phyloP scores from a whole-genome alignment of 2,888 invertebrate genomes.

The Linnaemya vulpina region DNA sequence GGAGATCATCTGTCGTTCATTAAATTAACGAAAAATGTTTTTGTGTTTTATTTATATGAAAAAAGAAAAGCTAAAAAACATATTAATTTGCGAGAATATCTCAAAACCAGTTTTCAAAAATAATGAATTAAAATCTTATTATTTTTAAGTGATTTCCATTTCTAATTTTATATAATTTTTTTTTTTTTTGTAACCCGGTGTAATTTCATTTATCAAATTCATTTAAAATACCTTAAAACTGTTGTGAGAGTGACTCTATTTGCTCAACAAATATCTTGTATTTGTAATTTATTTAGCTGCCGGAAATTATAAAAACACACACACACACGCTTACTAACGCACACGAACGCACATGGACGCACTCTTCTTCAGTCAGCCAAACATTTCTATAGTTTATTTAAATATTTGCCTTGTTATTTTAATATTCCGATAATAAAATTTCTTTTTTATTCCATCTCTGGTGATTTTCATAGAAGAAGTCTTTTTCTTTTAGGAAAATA shows the following conservation, averaged over 20 bases:
- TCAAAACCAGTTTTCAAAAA: no score
- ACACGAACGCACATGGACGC: slow-evolving; percentile 47
- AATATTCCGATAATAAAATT: slow-evolving; percentile 39
- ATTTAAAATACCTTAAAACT: background rate
- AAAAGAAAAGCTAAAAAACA: no score
- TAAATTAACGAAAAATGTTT: no score
- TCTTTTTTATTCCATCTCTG: background rate
- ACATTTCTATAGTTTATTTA: slow-evolving; percentile 19
- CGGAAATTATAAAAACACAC: slow-evolving; percentile 74
- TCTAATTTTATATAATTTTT: no score
- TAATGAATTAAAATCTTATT: no score
- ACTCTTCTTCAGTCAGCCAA: background rate
- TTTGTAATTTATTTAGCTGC: slow-evolving; percentile 62
- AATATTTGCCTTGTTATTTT: slow-evolving; percentile 26
- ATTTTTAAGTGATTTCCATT: no score
- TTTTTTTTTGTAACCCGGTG: background rate
- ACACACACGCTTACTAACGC: slow-evolving; percentile 4
- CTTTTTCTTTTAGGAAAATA: slow-evolving; percentile 35
- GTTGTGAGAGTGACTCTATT: slow-evolving; percentile 69
- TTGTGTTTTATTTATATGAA: no score
- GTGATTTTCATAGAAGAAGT: background rate
- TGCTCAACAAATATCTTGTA: slow-evolving; percentile 75
- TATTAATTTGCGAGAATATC: no score
- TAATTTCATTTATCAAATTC: background rate
- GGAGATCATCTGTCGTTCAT: no score